Base-by-base conservation (phyloP, 1,140 invertebrate genomes). In the Ooceraea biroi region DNA sequence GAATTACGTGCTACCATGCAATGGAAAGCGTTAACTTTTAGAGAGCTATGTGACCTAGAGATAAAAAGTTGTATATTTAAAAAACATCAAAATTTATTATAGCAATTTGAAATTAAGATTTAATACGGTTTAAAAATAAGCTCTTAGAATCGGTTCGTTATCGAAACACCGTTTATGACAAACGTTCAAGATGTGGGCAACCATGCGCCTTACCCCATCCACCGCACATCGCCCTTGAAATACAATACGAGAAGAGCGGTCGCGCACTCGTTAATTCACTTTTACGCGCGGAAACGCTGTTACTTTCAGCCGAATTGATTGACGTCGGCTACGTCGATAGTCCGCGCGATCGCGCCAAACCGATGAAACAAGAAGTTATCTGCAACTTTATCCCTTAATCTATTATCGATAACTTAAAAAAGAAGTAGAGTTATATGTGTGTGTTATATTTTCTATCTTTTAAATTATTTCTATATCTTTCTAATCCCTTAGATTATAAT, bases 231-330 rank as follows among this genome's bases (percentile, higher is more conserved):
- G 73, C 30, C 30, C 74, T 77, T 77, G 74, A 77, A 77, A 60
- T 66, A 46, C 77, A 71, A 71, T 82, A 58, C 55, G 72, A 74
- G 25, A 61, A 36, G n/a, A 41, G 22, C 68, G 48, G 41, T 65
- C 50, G 63, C 41, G 73, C 68, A 27, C 44, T 63, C 83, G 22
- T 22, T 78, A 83, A 85, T 80, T 87, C 78, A 57, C 78, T 83
- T 83, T 83, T 78, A 57, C 52, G 71, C 55, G 60, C 55, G 72
- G 52, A 76, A 87, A 83, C 72, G 74, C 85, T 87, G 84, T 85
- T 85, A 87, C 84, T 87, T 87, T 87, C 85, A 85, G 27, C n/a
- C n/a, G 30, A 83, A 87, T 87, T 83, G 83, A 87, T 87, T 25
- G 11, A 87, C 82, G 55, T 76, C 85, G 17, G 27, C 60, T 60